phyloP scores from a whole-genome alignment of 2,797 vertebrate genomes.

The Scolopax rusticola region DNA sequence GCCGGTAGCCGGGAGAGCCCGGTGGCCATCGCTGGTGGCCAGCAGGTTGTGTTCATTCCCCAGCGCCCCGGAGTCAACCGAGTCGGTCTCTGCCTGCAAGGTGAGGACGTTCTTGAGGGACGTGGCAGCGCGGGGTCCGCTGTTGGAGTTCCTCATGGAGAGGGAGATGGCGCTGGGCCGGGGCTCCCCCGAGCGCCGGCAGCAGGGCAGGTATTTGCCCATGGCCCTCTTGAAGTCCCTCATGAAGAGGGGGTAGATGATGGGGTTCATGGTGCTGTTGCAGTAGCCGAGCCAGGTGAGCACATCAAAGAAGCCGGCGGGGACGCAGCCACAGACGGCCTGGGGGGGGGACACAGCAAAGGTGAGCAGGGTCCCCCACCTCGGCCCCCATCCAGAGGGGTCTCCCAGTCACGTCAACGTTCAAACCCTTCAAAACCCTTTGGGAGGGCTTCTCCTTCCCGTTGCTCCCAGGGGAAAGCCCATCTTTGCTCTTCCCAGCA shows the following conservation, averaged over 20 bases:
- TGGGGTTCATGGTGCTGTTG: slow-evolving; percentile 99
- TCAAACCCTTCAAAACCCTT: neutral
- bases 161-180: slow-evolving; percentile 87
- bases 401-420: neutral
- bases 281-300: slow-evolving; percentile 99
- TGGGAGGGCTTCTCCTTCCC: neutral
- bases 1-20: slow-evolving; percentile 56
- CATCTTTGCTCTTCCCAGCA: neutral
- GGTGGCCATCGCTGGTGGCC: neutral
- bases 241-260: slow-evolving; percentile 99
- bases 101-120: slow-evolving; percentile 77
- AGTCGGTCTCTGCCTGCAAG: slow-evolving; percentile 80
- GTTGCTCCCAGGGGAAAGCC: neutral
- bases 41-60: slow-evolving; percentile 62
- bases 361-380: neutral
- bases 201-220: slow-evolving; percentile 90
- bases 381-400: fast-evolving
- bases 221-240: slow-evolving; percentile 96
- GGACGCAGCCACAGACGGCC: slow-evolving; percentile 92
- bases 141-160: slow-evolving; percentile 93
- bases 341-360: slow-evolving; percentile 49
- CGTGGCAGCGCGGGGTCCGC: slow-evolving; percentile 73
- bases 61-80: slow-evolving; percentile 73
- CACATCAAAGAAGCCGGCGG: slow-evolving; percentile 87
- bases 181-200: slow-evolving; percentile 70